Evolutionary conservation across 2,888 invertebrate genomes (phyloP).

Genomic region (Calameuta pallipes): DNA sequence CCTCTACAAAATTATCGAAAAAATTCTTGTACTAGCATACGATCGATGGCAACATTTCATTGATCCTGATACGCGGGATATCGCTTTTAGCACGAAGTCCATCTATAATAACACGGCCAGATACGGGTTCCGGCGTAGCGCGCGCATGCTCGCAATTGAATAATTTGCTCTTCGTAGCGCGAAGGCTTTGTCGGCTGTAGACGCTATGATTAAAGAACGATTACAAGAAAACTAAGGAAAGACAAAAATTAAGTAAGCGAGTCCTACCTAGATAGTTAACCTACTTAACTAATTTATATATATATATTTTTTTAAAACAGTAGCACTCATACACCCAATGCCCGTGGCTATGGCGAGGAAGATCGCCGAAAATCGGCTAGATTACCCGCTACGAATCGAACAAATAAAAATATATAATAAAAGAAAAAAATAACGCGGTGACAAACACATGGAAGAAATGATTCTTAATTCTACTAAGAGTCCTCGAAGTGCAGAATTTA

Average conservation of each 20-base stretch:
- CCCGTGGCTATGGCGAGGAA: neutral
- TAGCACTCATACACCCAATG: neutral
- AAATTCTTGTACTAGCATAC: neutral
- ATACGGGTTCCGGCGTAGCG: too few relatives aligned
- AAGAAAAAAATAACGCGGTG: neutral
- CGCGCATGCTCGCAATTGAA: neutral
- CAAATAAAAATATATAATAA: neutral
- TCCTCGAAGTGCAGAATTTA: neutral
- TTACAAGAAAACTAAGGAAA: neutral
- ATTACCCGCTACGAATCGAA: neutral
- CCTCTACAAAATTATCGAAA: neutral
- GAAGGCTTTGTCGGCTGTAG: neutral
- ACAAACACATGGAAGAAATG: neutral
- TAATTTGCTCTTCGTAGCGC: neutral
- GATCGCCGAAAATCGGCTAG: neutral
- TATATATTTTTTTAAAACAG: neutral
- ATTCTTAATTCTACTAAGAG: neutral
- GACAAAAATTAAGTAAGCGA: neutral
- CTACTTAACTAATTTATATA: neutral
- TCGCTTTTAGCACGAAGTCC: neutral
- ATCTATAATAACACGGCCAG: neutral
- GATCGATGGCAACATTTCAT: neutral
- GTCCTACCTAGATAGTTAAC: neutral
- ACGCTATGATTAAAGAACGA: neutral
- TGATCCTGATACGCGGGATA: neutral